A percentile compares a stretch with the other conserved stretches of the same genome.
Evolutionary conservation across 1,140 invertebrate species (phyloP).

Genomic region (Episyrphus balteatus): DNA sequence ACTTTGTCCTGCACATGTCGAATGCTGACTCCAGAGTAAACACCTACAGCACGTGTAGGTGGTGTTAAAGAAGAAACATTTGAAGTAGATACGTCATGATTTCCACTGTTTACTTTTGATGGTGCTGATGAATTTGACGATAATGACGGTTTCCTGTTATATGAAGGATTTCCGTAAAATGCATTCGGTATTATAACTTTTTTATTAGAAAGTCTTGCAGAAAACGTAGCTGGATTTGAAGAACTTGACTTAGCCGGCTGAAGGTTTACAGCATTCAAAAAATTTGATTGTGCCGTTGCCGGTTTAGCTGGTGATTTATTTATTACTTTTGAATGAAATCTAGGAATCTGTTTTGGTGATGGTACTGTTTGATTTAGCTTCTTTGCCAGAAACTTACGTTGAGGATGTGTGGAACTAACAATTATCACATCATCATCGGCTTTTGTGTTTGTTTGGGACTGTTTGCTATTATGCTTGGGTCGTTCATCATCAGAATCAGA

Average conservation of each 20-base stretch:
- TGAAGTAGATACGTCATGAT: neutral
- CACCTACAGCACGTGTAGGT: neutral
- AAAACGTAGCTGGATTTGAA: constrained; percentile 5
- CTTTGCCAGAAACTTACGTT: constrained; percentile 2
- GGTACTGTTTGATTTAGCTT: neutral
- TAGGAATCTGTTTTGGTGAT: neutral
- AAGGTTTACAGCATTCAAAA: constrained; percentile 6
- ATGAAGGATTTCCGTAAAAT: constrained; percentile 7
- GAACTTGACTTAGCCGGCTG: constrained; percentile 2
- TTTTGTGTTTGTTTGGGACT: neutral
- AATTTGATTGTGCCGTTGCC: constrained; percentile 7
- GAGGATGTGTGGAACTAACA: neutral
- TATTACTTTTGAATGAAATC: neutral
- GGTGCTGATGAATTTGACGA: neutral
- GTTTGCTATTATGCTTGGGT: neutral
- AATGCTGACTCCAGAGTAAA: no score
- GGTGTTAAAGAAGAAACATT: neutral
- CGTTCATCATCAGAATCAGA: constrained; percentile 4
- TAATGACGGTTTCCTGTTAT: neutral
- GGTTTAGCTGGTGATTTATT: neutral
- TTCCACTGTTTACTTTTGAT: neutral
- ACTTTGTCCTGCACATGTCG: neutral
- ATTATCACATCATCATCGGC: neutral
- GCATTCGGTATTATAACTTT: constrained; percentile 8
- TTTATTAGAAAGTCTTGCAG: constrained; percentile 6